Percentiles rank a stretch among this genome's conserved stretches.
Evolutionary conservation across 2,888 invertebrate genomes (phyloP).

Genomic region (Netelia virgata): DNA sequence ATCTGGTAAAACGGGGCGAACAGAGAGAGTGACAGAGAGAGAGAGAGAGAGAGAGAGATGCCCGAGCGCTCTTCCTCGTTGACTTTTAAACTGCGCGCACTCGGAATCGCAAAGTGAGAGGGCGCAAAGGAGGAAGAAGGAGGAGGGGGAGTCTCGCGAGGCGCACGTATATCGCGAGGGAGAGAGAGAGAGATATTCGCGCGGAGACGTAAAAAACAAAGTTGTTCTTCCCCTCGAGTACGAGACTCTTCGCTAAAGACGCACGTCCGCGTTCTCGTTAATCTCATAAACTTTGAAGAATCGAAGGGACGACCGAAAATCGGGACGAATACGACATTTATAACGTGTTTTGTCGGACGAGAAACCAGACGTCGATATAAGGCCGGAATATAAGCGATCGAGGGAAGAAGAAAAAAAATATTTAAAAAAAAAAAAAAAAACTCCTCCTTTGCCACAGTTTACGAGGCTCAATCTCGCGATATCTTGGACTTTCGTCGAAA

Average conservation of each 20-base stretch:
- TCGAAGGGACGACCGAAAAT: conserved; percentile 56
- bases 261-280: conserved; percentile 67
- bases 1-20: conserved; percentile 59
- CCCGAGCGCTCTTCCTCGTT: conserved; percentile 73
- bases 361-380: conserved; percentile 31
- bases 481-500: conserved; percentile 1
- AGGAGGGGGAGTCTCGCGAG: neutral
- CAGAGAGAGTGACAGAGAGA: conserved; percentile 12
- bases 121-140: neutral
- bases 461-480: conserved; percentile 57
- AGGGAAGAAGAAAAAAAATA: conserved; percentile 3
- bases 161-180: conserved; percentile 1
- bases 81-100: conserved; percentile 74
- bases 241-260: conserved; percentile 17
- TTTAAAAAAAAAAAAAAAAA: conserved; percentile 35
- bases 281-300: conserved; percentile 67
- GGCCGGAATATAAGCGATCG: neutral
- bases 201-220: conserved; percentile 70
- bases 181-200: conserved; percentile 4
- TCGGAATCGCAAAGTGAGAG: conserved; percentile 36
- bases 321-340: conserved; percentile 68
- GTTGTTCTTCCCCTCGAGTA: conserved; percentile 62
- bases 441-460: conserved; percentile 56
- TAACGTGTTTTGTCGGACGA: conserved; percentile 65
- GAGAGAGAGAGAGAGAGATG: conserved; percentile 1